Base-by-base conservation (phyloP, 2,113 vertebrate species). In the Phoxinus phoxinus region DNA sequence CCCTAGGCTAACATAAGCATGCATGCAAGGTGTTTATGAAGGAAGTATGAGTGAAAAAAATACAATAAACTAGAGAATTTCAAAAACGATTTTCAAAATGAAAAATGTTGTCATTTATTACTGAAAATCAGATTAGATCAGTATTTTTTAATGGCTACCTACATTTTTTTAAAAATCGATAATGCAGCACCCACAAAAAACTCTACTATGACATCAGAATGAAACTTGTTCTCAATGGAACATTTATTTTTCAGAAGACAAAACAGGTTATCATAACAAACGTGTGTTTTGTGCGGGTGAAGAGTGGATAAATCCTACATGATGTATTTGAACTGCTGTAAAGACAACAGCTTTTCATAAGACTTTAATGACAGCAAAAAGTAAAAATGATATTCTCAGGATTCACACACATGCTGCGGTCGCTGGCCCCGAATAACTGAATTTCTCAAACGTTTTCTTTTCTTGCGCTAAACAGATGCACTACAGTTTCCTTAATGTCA, bases 391-490 rank as follows among this genome's bases (percentile, higher is more conserved):
- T 35, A 90, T 85, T 86, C 87, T 87, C 85, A 75, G 86, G 91
- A 92, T 92, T 92, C 92, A 81, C 83, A 89, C 92, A 92, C 90
- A 85, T 91, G 92, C 90, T 90, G 86, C 90, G 90, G 91, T 86
- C 83, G 86, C 88, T 69, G 90, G 88, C 89, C 89, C 90, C 90
- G 88, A 92, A 92, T 92, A 93, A 93, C 87, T 0, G 58, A 92
- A 91, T 90, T 91, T 93, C 83, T 88, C 48, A 87, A 88, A 65
- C 91, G 88, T 93, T 93, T 92, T 92, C 87, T 91, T 92, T 93
- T 86, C 90, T 83, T 48, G 53, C 65, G 30, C 85, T 80, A 84
- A 89, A 85, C 83, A 87, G 86, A 87, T 19, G 35, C 82, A 44
- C 12, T 78, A 71, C 80, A 75, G 86, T 59, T 91, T 88, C 78